These are phyloP conservation scores for Bucorvus abyssinicus DNA, from an alignment of 2,797 vertebrate genomes.

Conservation along the genomic window DNA sequence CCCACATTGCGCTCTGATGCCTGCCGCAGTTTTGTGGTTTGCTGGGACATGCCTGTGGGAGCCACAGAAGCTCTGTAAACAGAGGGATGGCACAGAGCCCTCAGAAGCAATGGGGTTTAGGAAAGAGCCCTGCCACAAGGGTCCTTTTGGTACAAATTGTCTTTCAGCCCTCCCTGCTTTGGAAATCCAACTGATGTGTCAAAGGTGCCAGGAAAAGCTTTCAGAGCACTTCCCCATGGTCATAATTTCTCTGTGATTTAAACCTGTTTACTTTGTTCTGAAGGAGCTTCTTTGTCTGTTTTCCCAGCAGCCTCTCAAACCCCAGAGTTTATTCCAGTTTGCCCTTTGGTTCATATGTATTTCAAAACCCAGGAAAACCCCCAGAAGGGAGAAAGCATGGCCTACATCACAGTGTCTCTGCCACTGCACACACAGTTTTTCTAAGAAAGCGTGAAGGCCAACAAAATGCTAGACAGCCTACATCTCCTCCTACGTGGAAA, in stretches of 20 bases:
- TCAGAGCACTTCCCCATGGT: neutral
- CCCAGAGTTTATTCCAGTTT: neutral
- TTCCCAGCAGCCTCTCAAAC: neutral
- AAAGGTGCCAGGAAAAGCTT: neutral
- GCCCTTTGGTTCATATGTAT: neutral
- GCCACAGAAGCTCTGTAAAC: neutral
- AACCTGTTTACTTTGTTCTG: neutral
- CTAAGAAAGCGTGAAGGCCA: neutral
- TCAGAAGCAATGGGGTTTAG: neutral
- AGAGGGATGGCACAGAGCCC: neutral
- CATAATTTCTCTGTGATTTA: fast-evolving
- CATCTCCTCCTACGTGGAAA: neutral
- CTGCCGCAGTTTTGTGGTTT: neutral
- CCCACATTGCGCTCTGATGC: fast-evolving
- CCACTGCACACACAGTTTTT: neutral
- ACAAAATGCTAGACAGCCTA: neutral
- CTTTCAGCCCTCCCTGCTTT: neutral
- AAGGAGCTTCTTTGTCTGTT: neutral
- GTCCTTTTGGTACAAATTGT: neutral
- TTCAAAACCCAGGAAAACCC: neutral
- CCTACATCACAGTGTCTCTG: neutral
- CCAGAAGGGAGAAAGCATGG: neutral
- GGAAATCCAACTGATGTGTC: neutral
- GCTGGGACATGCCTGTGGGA: neutral
- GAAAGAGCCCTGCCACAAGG: neutral